Percentiles rank a stretch among this genome's conserved stretches.
These are phyloP conservation scores for Eretmocerus hayati DNA, from an alignment of 2,888 invertebrate species.

Conservation along the genomic window DNA sequence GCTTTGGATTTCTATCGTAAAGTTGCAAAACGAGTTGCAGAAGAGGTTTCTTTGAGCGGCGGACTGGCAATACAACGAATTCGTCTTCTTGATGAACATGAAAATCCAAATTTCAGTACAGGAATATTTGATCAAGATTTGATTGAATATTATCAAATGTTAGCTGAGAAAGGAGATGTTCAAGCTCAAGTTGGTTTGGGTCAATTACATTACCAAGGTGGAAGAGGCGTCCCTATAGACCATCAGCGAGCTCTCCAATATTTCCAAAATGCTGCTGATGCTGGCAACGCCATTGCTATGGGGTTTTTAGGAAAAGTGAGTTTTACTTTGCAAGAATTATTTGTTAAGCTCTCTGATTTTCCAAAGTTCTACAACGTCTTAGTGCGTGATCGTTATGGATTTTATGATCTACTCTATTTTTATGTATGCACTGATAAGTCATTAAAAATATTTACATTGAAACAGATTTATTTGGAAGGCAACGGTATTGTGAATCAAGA, in stretches of 20 bases:
- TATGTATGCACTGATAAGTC: too few relatives aligned
- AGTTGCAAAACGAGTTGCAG: slow-evolving; percentile 87
- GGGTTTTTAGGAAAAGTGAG: slow-evolving; percentile 91
- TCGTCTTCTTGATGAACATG: slow-evolving; percentile 85
- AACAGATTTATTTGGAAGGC: slow-evolving; percentile 92
- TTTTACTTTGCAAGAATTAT: not conserved
- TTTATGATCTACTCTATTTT: too few relatives aligned
- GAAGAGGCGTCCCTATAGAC: slow-evolving; percentile 90
- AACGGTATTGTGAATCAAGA: slow-evolving; percentile 87
- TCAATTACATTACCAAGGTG: slow-evolving; percentile 95
- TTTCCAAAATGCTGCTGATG: slow-evolving; percentile 88
- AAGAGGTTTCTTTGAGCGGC: slow-evolving; percentile 78
- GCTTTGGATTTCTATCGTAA: slow-evolving; percentile 86
- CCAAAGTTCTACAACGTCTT: too few relatives aligned
- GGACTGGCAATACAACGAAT: slow-evolving; percentile 86
- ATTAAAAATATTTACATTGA: too few relatives aligned
- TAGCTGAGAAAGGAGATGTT: slow-evolving; percentile 97
- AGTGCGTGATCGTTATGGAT: too few relatives aligned
- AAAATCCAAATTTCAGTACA: slow-evolving; percentile 65
- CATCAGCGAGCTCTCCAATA: slow-evolving; percentile 81
- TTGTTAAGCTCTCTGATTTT: not conserved
- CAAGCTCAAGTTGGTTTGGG: slow-evolving; percentile 97
- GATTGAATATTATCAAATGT: slow-evolving; percentile 94
- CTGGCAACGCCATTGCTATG: slow-evolving; percentile 92
- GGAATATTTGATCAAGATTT: slow-evolving; percentile 89